phyloP scores from a whole-genome alignment of 2,888 invertebrate genomes.

The Myopa testacea region DNA sequence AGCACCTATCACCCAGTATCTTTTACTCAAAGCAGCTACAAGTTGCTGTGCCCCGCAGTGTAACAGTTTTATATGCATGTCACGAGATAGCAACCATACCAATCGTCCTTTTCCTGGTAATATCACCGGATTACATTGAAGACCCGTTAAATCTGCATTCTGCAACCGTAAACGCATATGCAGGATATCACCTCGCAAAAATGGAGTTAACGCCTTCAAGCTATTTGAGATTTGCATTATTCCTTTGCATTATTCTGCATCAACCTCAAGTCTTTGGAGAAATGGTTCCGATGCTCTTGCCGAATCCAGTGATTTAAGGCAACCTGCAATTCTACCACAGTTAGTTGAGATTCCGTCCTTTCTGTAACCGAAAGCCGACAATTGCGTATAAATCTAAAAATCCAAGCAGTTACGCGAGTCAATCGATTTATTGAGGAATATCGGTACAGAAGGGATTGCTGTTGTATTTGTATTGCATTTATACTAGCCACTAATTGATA shows the following conservation, averaged over 20 bases:
- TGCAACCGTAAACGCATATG: slow-evolving; percentile 12
- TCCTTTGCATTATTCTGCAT: background rate
- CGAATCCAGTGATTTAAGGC: slow-evolving; percentile 22
- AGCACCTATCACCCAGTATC: no score
- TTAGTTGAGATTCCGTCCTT: background rate
- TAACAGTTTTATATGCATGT: no score
- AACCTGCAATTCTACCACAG: slow-evolving; percentile 6
- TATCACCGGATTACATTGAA: background rate
- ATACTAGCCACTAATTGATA: slow-evolving; percentile 22
- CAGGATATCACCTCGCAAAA: slow-evolving; percentile 6
- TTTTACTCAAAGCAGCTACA: no score
- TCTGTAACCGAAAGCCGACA: slow-evolving; percentile 8
- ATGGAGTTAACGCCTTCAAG: slow-evolving; percentile 5
- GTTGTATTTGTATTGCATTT: slow-evolving; percentile 15
- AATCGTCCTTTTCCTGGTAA: no score
- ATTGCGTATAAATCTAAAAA: slow-evolving; percentile 24
- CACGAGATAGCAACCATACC: no score
- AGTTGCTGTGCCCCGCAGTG: no score
- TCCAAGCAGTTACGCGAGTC: slow-evolving; percentile 26
- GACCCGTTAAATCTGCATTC: background rate
- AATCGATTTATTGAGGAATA: slow-evolving; percentile 31
- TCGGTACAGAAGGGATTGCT: slow-evolving; percentile 19
- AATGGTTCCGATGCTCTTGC: slow-evolving; percentile 13
- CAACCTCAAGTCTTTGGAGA: background rate
- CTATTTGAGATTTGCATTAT: background rate